Evolutionary conservation across 2,113 vertebrate species (phyloP), one percentile per base, ranked within the genome.

Genomic region (Marcusenius ussheri): DNA sequence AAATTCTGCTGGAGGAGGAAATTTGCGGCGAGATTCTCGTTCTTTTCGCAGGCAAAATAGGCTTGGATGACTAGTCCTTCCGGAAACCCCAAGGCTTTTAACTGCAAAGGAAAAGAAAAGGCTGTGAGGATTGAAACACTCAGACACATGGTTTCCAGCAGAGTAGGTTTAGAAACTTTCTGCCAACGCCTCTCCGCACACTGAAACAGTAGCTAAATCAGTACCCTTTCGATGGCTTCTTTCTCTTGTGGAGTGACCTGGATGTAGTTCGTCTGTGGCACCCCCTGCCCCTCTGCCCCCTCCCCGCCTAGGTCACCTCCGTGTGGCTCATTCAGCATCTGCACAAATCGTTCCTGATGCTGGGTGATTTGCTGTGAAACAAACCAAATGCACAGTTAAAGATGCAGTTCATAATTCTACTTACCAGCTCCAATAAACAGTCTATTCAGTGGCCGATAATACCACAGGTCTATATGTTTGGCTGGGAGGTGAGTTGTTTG

Each of bases 211-310:
- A 49, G 77, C 80, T 49, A 13, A 5, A 86, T 4, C 70, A 91
- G 2, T 90, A 96, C 96, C 94, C 96, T 95, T 91, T 96, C 96
- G 5, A 96, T 96, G 70, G 96, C 96, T 91, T 96, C 96, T 89
- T 96, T 96, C 93, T 96, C 96, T 92, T 96, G 96, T 42, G 94
- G 94, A 42, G 95, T 96, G 93, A 96, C 96, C 92, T 96, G 95
- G 93, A 96, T 96, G 94, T 95, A 96, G 93, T 96, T 96, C 21
- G 95, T 93, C 35, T 93, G 94, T 35, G 94, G 92, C 11, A 90
- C 89, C 87, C 91, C 94, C 49, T 94, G 95, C 2, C 91, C 94
- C 88, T 94, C 95, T 0, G 93, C 93, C 5, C 90, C 95, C 62
- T 93, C 92, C 2, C 92, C 94, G 58, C 89, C 94, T 0, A 77